Percentiles rank a stretch among this genome's conserved stretches.
These are phyloP conservation scores for Gambusia holbrooki DNA, from an alignment of 2,113 vertebrate genomes.

Conservation along the genomic window DNA sequence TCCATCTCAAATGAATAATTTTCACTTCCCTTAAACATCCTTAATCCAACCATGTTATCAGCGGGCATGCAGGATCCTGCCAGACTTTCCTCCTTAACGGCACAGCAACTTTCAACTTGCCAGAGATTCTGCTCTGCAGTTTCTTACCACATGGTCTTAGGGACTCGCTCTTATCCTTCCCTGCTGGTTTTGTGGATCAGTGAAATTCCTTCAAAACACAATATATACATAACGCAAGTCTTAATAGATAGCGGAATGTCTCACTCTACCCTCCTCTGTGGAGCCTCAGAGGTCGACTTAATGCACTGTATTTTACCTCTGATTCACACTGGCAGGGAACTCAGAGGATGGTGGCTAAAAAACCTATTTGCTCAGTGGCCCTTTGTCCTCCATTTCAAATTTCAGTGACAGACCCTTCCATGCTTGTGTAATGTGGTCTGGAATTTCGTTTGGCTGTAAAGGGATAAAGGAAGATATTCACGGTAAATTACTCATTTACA, in stretches of 20 bases:
- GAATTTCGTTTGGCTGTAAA: constrained; percentile 55
- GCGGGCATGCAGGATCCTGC: constrained; percentile 80
- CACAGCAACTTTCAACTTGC: constrained; percentile 78
- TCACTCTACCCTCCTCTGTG: constrained; percentile 77
- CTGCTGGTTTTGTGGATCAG: constrained; percentile 82
- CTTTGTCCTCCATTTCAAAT: constrained; percentile 75
- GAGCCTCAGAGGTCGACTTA: constrained; percentile 77
- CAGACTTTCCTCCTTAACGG: constrained; percentile 76
- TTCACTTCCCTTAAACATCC: constrained; percentile 84
- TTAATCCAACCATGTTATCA: constrained; percentile 85
- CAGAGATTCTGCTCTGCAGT: constrained; percentile 71
- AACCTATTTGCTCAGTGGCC: constrained; percentile 62
- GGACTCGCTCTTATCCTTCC: constrained; percentile 75
- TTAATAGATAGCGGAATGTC: constrained; percentile 81
- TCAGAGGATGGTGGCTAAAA: constrained; percentile 68
- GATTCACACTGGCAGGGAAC: constrained; percentile 74
- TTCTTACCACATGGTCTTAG: constrained; percentile 77
- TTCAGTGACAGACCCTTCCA: constrained; percentile 64
- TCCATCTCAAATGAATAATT: constrained; percentile 85
- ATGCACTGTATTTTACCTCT: constrained; percentile 72
- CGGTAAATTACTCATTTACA: constrained; percentile 70
- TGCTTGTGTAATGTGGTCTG: constrained; percentile 58
- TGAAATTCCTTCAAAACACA: constrained; percentile 79
- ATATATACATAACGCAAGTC: constrained; percentile 77
- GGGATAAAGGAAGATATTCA: constrained; percentile 62